Evolutionary conservation across 2,888 invertebrate genomes (phyloP).

Genomic region (Megaustenia siamemsis): DNA sequence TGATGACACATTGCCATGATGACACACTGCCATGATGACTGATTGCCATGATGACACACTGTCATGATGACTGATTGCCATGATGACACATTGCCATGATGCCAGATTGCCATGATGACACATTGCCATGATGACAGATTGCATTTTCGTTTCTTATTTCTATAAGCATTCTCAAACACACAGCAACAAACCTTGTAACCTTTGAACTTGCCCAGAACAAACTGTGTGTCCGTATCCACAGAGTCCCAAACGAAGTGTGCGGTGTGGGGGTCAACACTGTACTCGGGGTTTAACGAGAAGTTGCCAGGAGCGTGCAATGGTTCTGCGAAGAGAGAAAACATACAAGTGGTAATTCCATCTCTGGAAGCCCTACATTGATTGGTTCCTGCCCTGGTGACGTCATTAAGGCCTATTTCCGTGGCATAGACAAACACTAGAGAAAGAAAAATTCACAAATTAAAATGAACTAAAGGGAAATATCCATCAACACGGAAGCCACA

Average conservation of each 20-base stretch:
- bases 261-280: conserved; percentile 66
- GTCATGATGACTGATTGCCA: too few species aligned
- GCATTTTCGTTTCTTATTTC: too few species aligned
- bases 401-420: background rate
- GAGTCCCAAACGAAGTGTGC: conserved; percentile 76
- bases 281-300: conserved; percentile 70
- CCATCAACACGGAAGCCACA: background rate
- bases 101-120: too few species aligned
- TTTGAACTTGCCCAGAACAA: conserved; percentile 70
- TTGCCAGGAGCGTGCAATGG: conserved; percentile 71
- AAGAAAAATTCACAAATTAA: background rate
- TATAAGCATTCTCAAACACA: background rate
- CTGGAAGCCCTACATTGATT: background rate
- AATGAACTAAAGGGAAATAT: background rate
- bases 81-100: too few species aligned
- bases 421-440: background rate
- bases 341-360: conserved; percentile 1
- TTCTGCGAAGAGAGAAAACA: conserved; percentile 58
- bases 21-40: too few species aligned
- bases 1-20: too few species aligned
- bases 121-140: too few species aligned
- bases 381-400: background rate
- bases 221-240: conserved; percentile 67
- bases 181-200: conserved; percentile 71
- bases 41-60: too few species aligned